These are phyloP conservation scores for Athalia cordata DNA, from an alignment of 2,888 invertebrate species.

Conservation along the genomic window DNA sequence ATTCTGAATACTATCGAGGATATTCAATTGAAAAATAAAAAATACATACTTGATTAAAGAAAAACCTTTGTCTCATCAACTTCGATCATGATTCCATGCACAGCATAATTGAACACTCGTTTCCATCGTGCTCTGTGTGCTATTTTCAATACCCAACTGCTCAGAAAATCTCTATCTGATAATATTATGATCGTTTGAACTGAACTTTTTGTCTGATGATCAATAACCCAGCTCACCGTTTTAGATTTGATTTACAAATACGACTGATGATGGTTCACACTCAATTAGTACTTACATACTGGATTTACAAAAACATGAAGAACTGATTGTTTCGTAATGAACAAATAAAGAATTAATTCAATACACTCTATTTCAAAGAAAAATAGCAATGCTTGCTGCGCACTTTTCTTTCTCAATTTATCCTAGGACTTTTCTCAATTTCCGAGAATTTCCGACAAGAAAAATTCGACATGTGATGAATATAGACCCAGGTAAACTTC, in stretches of 20 bases:
- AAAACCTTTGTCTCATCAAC: background rate
- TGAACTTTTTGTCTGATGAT: background rate
- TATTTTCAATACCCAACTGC: no score
- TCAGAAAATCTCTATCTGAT: no score
- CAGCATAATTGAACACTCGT: no score
- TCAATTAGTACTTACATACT: constrained; percentile 27
- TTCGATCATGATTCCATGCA: background rate
- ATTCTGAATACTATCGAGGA: background rate
- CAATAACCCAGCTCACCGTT: constrained; percentile 19
- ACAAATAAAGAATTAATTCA: constrained; percentile 21
- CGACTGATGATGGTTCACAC: constrained; percentile 28
- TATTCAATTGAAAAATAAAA: background rate
- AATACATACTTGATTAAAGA: background rate
- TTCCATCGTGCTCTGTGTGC: background rate
- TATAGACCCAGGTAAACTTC: no score
- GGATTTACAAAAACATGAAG: background rate
- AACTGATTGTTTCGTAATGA: constrained; percentile 23
- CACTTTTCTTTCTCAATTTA: background rate
- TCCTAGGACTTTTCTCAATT: no score
- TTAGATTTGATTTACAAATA: constrained; percentile 17
- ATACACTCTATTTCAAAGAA: background rate
- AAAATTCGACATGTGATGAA: no score
- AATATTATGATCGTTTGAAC: constrained; percentile 25
- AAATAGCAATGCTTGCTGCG: background rate
- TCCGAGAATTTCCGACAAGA: no score